Conservation (phyloP, 2,113 vertebrate species). For the Melanocharis versteri region DNA sequence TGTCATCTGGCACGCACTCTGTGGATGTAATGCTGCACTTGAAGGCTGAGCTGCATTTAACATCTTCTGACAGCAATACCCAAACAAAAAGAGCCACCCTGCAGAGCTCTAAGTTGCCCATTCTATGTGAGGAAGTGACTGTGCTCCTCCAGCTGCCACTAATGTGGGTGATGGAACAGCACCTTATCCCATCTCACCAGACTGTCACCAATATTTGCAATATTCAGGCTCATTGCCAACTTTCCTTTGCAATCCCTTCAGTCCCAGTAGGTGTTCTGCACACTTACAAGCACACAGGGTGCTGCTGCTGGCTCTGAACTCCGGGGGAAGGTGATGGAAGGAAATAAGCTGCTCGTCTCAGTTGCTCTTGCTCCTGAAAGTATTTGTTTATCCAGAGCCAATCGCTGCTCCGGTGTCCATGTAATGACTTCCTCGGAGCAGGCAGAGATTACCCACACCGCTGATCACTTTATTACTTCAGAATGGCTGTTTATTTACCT, state of each 20-base stretch:
- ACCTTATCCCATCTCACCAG: not conserved
- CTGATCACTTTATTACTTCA: slow-evolving; percentile 74
- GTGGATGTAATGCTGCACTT: not conserved
- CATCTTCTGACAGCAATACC: not conserved
- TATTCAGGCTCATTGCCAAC: not conserved
- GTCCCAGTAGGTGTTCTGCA: not conserved
- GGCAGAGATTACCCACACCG: slow-evolving; percentile 67
- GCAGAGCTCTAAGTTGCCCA: not conserved
- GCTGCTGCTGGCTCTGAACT: slow-evolving; percentile 8
- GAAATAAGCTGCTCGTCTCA: slow-evolving; percentile 30
- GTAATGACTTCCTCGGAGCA: slow-evolving; percentile 67
- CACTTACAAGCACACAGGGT: not conserved
- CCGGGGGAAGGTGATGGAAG: not conserved
- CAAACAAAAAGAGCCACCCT: not conserved
- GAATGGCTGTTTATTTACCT: slow-evolving; percentile 74
- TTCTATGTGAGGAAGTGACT: not conserved
- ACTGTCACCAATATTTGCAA: not conserved
- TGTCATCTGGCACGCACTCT: not conserved
- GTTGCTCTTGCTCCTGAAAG: slow-evolving; percentile 34
- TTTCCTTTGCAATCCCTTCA: not conserved
- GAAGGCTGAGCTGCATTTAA: not conserved
- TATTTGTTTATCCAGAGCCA: slow-evolving; percentile 68
- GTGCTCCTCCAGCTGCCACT: not conserved
- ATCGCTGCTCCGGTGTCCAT: slow-evolving; percentile 17
- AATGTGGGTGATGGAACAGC: not conserved